Evolutionary conservation across 1,140 invertebrate genomes (phyloP).

Genomic region (Sitodiplosis mosellana): DNA sequence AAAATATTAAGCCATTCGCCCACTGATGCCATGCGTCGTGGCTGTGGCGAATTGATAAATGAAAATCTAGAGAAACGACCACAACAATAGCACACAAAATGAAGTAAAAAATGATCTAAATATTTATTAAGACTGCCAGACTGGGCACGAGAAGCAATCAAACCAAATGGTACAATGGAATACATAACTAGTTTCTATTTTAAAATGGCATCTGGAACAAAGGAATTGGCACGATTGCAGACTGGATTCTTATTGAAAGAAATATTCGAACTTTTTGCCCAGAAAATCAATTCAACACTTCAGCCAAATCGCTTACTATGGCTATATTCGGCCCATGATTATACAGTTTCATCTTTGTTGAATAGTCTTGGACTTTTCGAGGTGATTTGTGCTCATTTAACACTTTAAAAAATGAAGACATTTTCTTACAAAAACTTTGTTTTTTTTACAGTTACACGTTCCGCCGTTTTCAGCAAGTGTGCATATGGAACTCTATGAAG

Average conservation of each 20-base stretch:
- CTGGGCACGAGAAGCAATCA: constrained; percentile 41
- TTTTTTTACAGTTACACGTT: constrained; percentile 26
- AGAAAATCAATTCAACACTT: constrained; percentile 23
- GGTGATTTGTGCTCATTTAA: constrained; percentile 8
- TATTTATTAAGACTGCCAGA: constrained; percentile 37
- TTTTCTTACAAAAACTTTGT: no score
- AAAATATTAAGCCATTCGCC: neutral
- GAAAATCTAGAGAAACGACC: no score
- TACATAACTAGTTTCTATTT: constrained; percentile 32
- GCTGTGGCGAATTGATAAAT: no score
- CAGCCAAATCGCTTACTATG: constrained; percentile 39
- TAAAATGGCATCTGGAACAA: constrained; percentile 28
- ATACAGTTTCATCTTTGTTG: constrained; percentile 57
- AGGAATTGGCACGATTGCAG: constrained; percentile 31
- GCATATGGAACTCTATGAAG: constrained; percentile 42
- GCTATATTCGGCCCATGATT: constrained; percentile 68
- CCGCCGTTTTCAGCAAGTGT: constrained; percentile 55
- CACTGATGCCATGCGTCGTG: no score
- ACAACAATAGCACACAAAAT: no score
- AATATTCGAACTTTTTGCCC: constrained; percentile 36
- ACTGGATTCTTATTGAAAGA: constrained; percentile 45
- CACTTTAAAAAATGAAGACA: neutral
- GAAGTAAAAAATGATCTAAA: neutral
- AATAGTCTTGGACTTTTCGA: constrained; percentile 55
- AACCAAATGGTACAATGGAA: constrained; percentile 22